Conservation (phyloP, 2,113 vertebrate species). For the Arizona elegans region DNA sequence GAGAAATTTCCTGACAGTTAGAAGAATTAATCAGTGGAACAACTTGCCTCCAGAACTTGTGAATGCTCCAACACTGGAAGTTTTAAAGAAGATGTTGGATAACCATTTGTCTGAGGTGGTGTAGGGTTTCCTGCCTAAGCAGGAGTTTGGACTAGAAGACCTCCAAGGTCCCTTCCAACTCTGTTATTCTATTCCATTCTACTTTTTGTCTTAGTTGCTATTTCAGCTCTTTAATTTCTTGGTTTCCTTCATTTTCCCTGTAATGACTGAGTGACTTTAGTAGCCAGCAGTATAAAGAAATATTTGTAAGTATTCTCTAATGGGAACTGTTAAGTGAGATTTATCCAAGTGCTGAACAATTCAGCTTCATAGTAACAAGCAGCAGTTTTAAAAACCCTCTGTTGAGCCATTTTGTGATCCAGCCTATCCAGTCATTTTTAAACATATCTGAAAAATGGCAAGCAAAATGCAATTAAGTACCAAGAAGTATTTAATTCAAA, state of each 20-base stretch:
- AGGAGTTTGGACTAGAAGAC: no score
- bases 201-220: neutral
- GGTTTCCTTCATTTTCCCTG: neutral
- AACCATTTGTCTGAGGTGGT: no score
- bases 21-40: no score
- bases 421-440: neutral
- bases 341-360: neutral
- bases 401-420: neutral
- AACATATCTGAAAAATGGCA: conserved; percentile 15
- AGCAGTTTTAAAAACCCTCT: neutral
- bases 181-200: no score
- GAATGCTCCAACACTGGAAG: no score
- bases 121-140: no score
- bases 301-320: neutral
- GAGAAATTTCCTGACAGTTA: no score
- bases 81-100: no score
- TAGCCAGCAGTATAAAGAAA: neutral
- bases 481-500: conserved; percentile 22
- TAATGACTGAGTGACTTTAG: neutral
- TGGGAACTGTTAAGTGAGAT: neutral
- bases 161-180: no score
- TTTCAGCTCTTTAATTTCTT: neutral
- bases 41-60: no score
- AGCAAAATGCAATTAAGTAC: conserved; percentile 1
- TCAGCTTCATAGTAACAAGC: neutral